A percentile compares a stretch with the other conserved stretches of the same genome.
Conservation (phyloP, 2,888 invertebrate genomes). For the Timandra comae region DNA sequence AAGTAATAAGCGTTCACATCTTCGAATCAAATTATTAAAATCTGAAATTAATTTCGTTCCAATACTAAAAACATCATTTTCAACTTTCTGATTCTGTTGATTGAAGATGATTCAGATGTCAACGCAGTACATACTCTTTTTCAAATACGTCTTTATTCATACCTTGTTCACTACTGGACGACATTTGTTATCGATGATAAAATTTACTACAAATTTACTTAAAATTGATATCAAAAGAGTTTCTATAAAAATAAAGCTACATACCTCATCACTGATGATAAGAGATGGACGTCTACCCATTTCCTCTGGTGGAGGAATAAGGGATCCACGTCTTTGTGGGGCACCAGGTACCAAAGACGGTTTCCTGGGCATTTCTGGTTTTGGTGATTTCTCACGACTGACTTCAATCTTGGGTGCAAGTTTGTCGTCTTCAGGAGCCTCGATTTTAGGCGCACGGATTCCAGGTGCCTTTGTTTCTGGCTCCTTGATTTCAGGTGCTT, state of each 20-base stretch:
- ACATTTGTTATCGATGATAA: conserved; percentile 31
- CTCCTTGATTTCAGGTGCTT: not conserved
- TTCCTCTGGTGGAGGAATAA: conserved; percentile 92
- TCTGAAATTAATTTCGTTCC: not conserved
- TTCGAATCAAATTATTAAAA: conserved; percentile 1
- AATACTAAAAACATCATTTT: no score
- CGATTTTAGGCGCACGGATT: conserved; percentile 79
- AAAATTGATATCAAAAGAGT: conserved; percentile 7
- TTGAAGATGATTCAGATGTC: conserved; percentile 28
- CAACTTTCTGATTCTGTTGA: no score
- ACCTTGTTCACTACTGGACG: conserved; percentile 48
- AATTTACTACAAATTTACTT: conserved; percentile 18
- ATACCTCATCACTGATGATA: conserved; percentile 96
- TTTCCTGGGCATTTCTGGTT: conserved; percentile 80
- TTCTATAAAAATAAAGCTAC: conserved; percentile 32
- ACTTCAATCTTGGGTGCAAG: conserved; percentile 92
- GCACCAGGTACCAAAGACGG: conserved; percentile 82
- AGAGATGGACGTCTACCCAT: conserved; percentile 91
- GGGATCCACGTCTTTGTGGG: conserved; percentile 83
- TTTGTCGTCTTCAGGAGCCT: conserved; percentile 5
- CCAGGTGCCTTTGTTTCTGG: conserved; percentile 76
- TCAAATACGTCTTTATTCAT: conserved; percentile 39
- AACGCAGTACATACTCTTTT: no score
- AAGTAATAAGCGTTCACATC: conserved; percentile 27
- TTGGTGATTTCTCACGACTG: conserved; percentile 85